Percentiles rank a stretch among this genome's conserved stretches.
Conservation (phyloP, 1,140 invertebrate genomes). For the Euura lappo region DNA sequence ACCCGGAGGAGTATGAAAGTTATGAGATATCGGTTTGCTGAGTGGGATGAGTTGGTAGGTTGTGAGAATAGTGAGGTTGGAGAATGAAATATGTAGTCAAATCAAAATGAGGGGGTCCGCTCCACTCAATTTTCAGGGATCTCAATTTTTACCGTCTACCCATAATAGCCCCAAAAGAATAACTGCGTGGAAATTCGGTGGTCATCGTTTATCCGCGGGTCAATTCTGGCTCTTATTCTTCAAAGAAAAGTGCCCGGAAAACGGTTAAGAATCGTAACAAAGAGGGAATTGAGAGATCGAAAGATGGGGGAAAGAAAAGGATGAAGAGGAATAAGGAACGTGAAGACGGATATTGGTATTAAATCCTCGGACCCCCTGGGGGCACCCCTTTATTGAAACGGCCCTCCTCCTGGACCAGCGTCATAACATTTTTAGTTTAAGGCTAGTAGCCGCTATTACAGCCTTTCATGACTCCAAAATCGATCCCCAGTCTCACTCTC, state of each 20-base stretch:
- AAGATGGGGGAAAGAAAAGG: background rate
- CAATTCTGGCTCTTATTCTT: background rate
- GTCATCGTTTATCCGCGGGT: background rate
- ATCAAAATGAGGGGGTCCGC: background rate
- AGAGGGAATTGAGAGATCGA: background rate
- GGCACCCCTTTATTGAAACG: slow-evolving; percentile 3
- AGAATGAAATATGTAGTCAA: slow-evolving; percentile 5
- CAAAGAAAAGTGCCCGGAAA: background rate
- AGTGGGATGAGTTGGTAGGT: too few species aligned
- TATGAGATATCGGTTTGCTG: too few species aligned
- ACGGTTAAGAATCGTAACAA: slow-evolving; percentile 4
- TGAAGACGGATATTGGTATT: slow-evolving; percentile 4
- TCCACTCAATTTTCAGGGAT: background rate
- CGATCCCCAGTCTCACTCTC: background rate
- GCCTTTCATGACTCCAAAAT: background rate
- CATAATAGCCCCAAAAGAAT: background rate
- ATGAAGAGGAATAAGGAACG: background rate
- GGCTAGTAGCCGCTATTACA: background rate
- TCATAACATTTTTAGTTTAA: background rate
- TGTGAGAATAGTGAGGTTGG: background rate
- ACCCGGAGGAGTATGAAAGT: too few species aligned
- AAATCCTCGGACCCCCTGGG: background rate
- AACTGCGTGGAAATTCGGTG: background rate
- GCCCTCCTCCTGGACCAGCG: background rate
- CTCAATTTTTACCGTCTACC: background rate